Evolutionary conservation across 92 coral and sea anemone species (phyloP), one percentile per base, ranked within the genome.

Genomic region (Palythoa heliodiscus): DNA sequence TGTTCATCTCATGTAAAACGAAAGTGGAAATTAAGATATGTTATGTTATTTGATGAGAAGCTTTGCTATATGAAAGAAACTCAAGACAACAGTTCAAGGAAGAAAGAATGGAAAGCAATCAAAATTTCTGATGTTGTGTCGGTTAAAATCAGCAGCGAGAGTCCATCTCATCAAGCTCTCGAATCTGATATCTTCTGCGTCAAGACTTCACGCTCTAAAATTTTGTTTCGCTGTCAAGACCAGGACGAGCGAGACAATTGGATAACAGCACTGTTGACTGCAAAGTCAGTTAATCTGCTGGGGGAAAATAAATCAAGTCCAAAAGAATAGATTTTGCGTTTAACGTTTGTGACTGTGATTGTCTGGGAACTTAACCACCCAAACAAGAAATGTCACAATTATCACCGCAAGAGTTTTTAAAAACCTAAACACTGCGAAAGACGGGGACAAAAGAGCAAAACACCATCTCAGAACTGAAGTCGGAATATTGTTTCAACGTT

Each of bases 61-160:
- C 68, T 76, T 9, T 76, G 81, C 63, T 76, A 47, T 54, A 54
- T 76, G 81, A 76, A 76, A 43, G 67, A 76, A 53, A 54, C 81
- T 25, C 81, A 54, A 12, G 48, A 68, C 11, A 68, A 76, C 54
- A 54, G 11, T 15, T 14, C 81, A 54, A 54, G 37, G 38, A 37
- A 76, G 11, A 76, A 55, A 53, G 81, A 76, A 29, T 76, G 81
- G 81, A 76, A 76, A 54, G 40, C 81, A 13, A 76, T 76, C 13
- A 76, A 76, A 54, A 76, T 76, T 12, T 54, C 81, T 0, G 81
- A 76, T 76, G 53, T 76, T 12, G 67, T 76, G 8, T 76, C 81
- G 43, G 67, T 76, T 13, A 76, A 76, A 76, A 76, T 76, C 66
- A 29, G 67, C 12, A 4, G 67, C 38, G 81, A 76, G 7, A 76